Percentiles rank a stretch among this genome's conserved stretches.
Conservation (phyloP, 2,888 invertebrate genomes). For the Leuctra nigra region DNA sequence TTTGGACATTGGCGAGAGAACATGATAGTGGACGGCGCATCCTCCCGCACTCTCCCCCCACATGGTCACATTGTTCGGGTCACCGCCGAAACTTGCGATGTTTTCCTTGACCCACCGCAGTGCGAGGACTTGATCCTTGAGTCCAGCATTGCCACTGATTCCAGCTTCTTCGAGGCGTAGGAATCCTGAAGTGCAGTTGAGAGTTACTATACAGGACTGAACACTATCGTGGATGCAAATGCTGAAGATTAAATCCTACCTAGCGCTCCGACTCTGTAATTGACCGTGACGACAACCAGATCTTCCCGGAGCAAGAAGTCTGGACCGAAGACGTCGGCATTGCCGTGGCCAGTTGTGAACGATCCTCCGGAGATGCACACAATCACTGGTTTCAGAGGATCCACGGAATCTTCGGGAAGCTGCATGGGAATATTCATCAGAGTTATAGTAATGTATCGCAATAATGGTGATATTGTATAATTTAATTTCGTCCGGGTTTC, state of each 20-base stretch:
- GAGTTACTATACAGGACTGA: too few relatives aligned
- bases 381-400: constrained; percentile 38
- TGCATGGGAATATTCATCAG: neutral
- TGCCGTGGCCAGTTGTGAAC: constrained; percentile 33
- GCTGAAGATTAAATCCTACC: constrained; percentile 18
- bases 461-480: neutral
- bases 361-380: constrained; percentile 48
- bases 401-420: constrained; percentile 16
- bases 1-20: constrained; percentile 14
- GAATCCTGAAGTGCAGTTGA: neutral
- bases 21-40: neutral
- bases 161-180: neutral
- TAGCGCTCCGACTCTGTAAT: constrained; percentile 26
- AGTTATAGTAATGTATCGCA: neutral
- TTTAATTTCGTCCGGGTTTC: constrained; percentile 22
- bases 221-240: too few relatives aligned
- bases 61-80: constrained; percentile 15
- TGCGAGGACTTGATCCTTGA: neutral
- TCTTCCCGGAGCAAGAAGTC: constrained; percentile 27
- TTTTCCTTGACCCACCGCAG: constrained; percentile 8
- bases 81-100: constrained; percentile 12
- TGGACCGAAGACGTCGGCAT: constrained; percentile 20
- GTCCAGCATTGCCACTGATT: neutral
- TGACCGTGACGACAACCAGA: constrained; percentile 15
- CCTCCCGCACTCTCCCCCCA: constrained; percentile 19